Conservation (phyloP, 2,888 invertebrate species). For the Lasioglossum malachurum region DNA sequence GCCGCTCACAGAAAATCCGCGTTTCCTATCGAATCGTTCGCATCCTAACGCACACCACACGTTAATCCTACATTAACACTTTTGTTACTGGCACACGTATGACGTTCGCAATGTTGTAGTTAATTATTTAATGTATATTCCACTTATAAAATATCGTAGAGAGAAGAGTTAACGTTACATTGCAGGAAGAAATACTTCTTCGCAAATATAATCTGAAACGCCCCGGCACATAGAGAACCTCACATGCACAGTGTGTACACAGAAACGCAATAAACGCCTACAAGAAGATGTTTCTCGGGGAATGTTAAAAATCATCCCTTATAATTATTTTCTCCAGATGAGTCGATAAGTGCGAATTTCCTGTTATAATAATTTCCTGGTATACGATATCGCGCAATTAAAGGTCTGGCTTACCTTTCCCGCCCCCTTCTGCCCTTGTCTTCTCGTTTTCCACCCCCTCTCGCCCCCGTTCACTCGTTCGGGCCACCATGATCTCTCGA, state of each 20-base stretch:
- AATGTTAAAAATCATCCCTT: not conserved
- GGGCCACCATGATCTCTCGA: not conserved
- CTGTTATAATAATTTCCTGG: conserved; percentile 29
- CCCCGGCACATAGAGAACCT: not conserved
- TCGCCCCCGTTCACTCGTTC: not conserved
- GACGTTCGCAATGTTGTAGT: too few species aligned
- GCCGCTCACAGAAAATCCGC: conserved; percentile 56
- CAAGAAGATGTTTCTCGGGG: not conserved
- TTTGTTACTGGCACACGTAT: too few species aligned
- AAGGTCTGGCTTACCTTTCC: conserved; percentile 6
- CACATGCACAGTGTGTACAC: not conserved
- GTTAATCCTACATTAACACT: too few species aligned
- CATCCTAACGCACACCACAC: not conserved
- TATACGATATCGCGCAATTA: conserved; percentile 31
- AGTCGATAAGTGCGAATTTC: conserved; percentile 20
- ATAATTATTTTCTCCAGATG: conserved; percentile 45
- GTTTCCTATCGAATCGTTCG: conserved; percentile 21
- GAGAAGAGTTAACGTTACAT: too few species aligned
- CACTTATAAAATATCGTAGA: too few species aligned
- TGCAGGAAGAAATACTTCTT: not conserved
- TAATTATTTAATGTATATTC: too few species aligned
- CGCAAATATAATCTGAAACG: not conserved
- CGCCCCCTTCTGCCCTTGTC: not conserved
- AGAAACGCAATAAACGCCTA: not conserved
- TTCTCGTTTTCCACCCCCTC: not conserved